phyloP scores from a whole-genome alignment of 1,140 invertebrate genomes.

The Cyclargus thomasi region DNA sequence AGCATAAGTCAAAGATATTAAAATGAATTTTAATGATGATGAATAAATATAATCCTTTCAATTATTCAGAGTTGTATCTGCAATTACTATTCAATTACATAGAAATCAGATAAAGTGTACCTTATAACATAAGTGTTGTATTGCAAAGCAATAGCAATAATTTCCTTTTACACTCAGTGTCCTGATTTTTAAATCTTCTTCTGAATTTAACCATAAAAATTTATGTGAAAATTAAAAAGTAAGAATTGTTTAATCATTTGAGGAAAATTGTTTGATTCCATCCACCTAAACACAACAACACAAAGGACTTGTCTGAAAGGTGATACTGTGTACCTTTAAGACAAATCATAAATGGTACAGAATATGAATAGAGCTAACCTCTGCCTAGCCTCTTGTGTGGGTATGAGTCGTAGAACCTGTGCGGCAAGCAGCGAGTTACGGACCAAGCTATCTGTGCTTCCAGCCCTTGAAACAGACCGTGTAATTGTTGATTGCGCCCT shows the following conservation, averaged over 20 bases:
- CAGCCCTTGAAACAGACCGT: slow-evolving; percentile 58
- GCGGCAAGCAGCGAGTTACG: slow-evolving; percentile 84
- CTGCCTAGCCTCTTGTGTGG: slow-evolving; percentile 85
- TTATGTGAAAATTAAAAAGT: too few relatives aligned
- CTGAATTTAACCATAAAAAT: too few relatives aligned
- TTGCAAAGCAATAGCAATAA: too few relatives aligned
- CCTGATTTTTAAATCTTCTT: too few relatives aligned
- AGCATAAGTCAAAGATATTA: neutral
- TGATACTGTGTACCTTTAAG: neutral
- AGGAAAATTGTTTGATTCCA: too few relatives aligned
- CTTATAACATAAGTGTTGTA: neutral
- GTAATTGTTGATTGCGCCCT: slow-evolving; percentile 66
- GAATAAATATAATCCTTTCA: neutral
- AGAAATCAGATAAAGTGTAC: slow-evolving; percentile 3
- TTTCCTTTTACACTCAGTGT: too few relatives aligned
- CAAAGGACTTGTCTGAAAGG: too few relatives aligned
- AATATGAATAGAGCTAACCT: slow-evolving; percentile 65
- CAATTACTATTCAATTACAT: neutral
- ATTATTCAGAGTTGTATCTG: neutral
- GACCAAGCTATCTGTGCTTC: slow-evolving; percentile 82
- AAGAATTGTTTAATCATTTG: too few relatives aligned
- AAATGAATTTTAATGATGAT: neutral
- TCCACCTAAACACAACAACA: too few relatives aligned
- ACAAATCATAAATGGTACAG: neutral
- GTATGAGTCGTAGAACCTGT: slow-evolving; percentile 86